Evolutionary conservation across 2,113 vertebrate genomes (phyloP).

Genomic region (Pterocles gutturalis): DNA sequence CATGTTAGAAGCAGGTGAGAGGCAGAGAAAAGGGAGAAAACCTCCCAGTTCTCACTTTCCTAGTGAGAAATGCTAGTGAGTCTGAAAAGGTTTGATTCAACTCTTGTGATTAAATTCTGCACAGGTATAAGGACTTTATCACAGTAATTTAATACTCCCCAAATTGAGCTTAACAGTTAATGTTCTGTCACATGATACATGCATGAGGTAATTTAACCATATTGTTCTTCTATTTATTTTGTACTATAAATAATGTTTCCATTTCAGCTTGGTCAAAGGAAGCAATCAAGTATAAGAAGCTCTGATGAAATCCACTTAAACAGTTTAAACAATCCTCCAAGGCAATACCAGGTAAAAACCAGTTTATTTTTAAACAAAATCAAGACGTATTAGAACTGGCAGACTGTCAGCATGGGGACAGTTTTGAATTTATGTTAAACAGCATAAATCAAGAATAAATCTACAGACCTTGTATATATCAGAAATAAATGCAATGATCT

Average conservation of each 20-base stretch:
- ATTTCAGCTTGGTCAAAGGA: conserved; percentile 83
- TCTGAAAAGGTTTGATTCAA: background rate
- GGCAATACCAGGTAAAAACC: conserved; percentile 86
- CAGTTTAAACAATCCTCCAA: conserved; percentile 80
- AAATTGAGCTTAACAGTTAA: background rate
- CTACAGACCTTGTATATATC: background rate
- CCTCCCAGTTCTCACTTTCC: background rate
- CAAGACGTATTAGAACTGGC: background rate
- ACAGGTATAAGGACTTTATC: background rate
- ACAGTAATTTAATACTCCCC: background rate
- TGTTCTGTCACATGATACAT: background rate
- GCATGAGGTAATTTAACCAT: background rate
- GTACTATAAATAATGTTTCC: conserved; percentile 7
- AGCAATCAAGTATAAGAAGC: conserved; percentile 79
- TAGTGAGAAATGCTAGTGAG: too few relatives aligned
- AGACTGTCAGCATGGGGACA: background rate
- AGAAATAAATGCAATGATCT: background rate
- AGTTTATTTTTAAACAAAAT: background rate
- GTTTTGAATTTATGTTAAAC: background rate
- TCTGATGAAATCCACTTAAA: conserved; percentile 82
- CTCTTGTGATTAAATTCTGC: background rate
- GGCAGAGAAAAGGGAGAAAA: background rate
- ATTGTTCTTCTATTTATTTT: background rate
- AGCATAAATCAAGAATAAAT: background rate
- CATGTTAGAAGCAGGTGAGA: background rate